Evolutionary conservation across 2,888 invertebrate genomes (phyloP).

Genomic region (Pyrrhosoma nymphula): DNA sequence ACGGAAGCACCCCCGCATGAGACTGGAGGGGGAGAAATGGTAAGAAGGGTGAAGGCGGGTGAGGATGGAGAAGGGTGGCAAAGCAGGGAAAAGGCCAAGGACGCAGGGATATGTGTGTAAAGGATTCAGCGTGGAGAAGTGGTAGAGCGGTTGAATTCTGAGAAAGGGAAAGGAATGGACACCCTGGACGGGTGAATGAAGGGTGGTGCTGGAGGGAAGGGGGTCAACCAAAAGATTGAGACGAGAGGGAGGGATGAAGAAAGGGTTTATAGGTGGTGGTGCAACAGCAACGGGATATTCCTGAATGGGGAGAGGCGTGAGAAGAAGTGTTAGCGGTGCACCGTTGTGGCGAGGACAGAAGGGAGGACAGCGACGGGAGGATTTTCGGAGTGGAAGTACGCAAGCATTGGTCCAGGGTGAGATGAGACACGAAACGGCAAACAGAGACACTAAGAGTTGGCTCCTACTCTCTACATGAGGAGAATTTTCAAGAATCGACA

Average conservation of each 20-base stretch:
- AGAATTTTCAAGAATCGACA: not conserved
- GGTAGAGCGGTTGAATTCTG: not conserved
- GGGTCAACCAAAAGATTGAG: not conserved
- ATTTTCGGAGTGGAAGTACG: not conserved
- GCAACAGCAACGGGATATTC: not conserved
- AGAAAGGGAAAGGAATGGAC: not conserved
- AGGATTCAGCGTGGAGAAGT: not conserved
- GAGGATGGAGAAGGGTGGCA: not conserved
- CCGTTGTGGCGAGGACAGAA: not conserved
- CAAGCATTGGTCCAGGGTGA: not conserved
- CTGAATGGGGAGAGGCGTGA: not conserved
- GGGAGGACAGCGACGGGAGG: not conserved
- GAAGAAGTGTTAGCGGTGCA: not conserved
- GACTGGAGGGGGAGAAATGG: not conserved
- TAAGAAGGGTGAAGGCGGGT: not conserved
- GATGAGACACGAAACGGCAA: not conserved
- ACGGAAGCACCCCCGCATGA: not conserved
- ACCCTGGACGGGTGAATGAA: not conserved
- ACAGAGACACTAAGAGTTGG: not conserved
- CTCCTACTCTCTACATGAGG: not conserved
- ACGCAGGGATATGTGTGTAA: not conserved
- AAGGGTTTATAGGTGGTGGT: not conserved
- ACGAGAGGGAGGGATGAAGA: not conserved
- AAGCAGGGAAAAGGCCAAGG: not conserved
- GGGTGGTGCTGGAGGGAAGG: not conserved